phyloP scores from a whole-genome alignment of 2,113 vertebrate species.

The Galbula dea region DNA sequence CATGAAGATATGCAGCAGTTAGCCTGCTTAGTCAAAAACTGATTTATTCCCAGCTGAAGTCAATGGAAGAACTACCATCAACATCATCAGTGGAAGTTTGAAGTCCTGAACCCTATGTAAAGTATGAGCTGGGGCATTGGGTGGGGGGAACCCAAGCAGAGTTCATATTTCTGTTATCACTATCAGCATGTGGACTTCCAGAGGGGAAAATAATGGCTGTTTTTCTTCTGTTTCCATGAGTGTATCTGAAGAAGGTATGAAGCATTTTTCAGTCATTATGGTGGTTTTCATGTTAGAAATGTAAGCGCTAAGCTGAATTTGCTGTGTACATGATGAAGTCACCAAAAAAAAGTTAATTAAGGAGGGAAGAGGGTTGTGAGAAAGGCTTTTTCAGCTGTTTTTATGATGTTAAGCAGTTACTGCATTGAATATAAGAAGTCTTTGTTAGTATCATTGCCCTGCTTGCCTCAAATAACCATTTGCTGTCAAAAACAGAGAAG shows the following conservation, averaged over 20 bases:
- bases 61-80: not conserved
- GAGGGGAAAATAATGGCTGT: not conserved
- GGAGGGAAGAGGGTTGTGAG: not conserved
- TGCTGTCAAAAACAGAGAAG: conserved; percentile 3
- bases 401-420: not conserved
- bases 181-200: not conserved
- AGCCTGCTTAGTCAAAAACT: not conserved
- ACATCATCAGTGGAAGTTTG: not conserved
- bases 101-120: not conserved
- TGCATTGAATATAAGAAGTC: not conserved
- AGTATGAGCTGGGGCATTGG: not conserved
- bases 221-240: not conserved
- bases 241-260: not conserved
- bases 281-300: not conserved
- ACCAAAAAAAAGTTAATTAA: not conserved
- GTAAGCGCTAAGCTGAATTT: not conserved
- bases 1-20: not conserved
- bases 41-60: not conserved
- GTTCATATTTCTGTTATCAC: not conserved
- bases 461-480: not conserved
- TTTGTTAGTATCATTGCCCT: not conserved
- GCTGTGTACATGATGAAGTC: not conserved
- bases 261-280: not conserved
- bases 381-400: not conserved
- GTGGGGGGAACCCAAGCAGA: not conserved